Conservation (phyloP, 2,113 vertebrate species). For the Petromus typicus region DNA sequence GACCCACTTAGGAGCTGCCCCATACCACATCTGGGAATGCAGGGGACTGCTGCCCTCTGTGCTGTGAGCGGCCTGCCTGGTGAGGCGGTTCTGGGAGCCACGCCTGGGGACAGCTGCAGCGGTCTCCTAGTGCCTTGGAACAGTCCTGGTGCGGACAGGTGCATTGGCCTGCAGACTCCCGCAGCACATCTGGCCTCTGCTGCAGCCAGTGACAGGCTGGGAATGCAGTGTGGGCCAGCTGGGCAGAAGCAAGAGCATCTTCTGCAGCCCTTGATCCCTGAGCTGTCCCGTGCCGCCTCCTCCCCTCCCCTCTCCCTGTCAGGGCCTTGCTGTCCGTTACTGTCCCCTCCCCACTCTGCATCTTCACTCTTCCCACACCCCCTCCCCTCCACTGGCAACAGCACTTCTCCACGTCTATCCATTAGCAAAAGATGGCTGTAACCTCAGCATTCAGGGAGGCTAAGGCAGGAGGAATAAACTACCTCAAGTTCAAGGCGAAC, state of each 20-base stretch:
- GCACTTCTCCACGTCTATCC: not conserved
- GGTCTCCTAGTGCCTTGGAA: not conserved
- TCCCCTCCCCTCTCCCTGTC: not conserved
- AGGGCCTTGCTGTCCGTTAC: not conserved
- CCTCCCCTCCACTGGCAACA: not conserved
- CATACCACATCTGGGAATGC: too few species aligned
- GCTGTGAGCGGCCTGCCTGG: not conserved
- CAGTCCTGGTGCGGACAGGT: not conserved
- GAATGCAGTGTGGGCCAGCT: not conserved
- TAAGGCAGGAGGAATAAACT: too few species aligned
- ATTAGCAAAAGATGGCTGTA: not conserved
- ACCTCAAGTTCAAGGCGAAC: not conserved
- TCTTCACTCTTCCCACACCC: not conserved
- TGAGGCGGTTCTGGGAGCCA: not conserved
- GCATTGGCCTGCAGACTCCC: too few species aligned
- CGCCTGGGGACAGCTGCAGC: fast-evolving
- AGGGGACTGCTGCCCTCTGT: not conserved
- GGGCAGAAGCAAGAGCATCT: not conserved
- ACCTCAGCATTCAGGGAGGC: not conserved
- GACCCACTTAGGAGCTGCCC: not conserved
- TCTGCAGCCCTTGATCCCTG: not conserved
- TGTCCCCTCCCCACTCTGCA: too few species aligned
- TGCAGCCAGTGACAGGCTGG: not conserved
- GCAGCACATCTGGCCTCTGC: not conserved
- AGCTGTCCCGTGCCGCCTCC: not conserved